Evolutionary conservation across 2,888 invertebrate species (phyloP).

Genomic region (Tanytarsus gracilentus): DNA sequence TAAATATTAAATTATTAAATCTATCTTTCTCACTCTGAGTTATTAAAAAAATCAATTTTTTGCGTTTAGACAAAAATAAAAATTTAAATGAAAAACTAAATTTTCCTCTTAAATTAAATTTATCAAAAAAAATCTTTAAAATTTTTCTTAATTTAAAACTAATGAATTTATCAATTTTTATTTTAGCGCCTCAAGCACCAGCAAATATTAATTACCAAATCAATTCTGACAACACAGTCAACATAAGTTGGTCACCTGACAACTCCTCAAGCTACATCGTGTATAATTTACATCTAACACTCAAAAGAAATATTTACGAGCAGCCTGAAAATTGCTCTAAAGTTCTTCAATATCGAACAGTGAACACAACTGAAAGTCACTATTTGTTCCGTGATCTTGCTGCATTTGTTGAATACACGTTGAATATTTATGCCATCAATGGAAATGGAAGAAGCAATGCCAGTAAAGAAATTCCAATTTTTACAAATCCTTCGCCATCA

Average conservation of each 20-base stretch:
- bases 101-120: too few relatives aligned
- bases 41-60: neutral
- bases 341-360: too few relatives aligned
- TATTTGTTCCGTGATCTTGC: neutral
- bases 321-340: too few relatives aligned
- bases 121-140: too few relatives aligned
- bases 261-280: neutral
- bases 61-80: neutral
- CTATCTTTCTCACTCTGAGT: too few relatives aligned
- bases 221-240: neutral
- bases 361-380: neutral
- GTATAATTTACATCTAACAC: too few relatives aligned
- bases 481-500: neutral
- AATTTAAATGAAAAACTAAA: neutral
- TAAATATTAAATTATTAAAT: too few relatives aligned
- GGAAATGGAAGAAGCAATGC: neutral
- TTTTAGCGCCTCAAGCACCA: constrained; percentile 13
- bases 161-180: neutral
- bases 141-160: too few relatives aligned
- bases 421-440: neutral
- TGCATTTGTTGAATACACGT: neutral
- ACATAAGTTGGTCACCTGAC: neutral
- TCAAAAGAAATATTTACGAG: too few relatives aligned
- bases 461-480: neutral
- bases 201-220: neutral